Base-by-base conservation (phyloP, 2,113 vertebrate species). In the Stegostoma tigrinum region DNA sequence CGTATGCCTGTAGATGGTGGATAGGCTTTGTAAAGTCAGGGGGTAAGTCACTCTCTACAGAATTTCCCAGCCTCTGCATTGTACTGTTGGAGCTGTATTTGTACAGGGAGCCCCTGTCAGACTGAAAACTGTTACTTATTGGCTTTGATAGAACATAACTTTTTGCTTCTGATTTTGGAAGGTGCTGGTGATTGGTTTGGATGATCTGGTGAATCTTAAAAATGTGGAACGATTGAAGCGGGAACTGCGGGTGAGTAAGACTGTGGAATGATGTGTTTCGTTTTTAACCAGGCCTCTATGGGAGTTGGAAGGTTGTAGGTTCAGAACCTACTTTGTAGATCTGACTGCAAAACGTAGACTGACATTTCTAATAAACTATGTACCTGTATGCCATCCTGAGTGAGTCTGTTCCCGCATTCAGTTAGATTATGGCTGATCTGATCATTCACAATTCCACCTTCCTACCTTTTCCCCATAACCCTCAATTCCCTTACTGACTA, bases 181-280 rank as follows among this genome's bases (percentile, higher is more conserved):
- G 97, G 97, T 98, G 96, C 97, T 99, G 96, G 97, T 99, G 68
- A 96, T 99, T 96, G 98, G 98, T 27, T 97, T 98, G 96, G 98
- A 99, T 24, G 98, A 99, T 96, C 96, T 99, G 96, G 96, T 96
- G 1, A 98, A 97, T 34, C 96, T 98, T 89, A 98, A 98, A 75
- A 99, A 99, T 0, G 97, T 99, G 21, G 98, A 99, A 97, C 98
- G 98, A 89, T 96, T 99, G 70, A 99, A 99, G 97, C 98, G 98
- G 96, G 98, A 99, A 85, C 95, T 99, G 94, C 97, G 97, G 96
- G 97, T 98, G 96, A 97, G 97, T 78, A 21, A 64, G 34, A 66
- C 14, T 34, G 48, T 15, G 52, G 52, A 90, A n/a, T 24, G 27
- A 55, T 30, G 34, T 93, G 61, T 38, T 75, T 93, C 7, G 17